Evolutionary conservation across 2,888 invertebrate species (phyloP), one percentile per base, ranked within the genome.

Genomic region (Drosophila seclusa): DNA sequence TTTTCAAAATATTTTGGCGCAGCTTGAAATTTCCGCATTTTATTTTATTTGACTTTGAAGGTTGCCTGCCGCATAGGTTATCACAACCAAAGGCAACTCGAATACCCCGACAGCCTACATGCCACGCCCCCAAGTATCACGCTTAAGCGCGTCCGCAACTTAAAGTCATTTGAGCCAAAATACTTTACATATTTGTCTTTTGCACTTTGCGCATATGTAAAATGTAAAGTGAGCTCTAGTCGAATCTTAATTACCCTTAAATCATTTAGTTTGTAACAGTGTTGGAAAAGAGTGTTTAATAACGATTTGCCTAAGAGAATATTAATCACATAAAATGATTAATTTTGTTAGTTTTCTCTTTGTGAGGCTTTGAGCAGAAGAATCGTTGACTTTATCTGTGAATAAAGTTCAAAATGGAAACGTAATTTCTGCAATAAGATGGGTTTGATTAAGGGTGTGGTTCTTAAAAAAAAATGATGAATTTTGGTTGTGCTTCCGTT

Each of bases 101-200:
- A 10, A 29, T 7, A 13, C 42, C 18, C 29, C 13, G 11, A 2
- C 34, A 24, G 5, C 7, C 32, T 1, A 38, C 13, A 31, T 57
- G 53, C 69, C 80, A 60, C 62, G 64, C 65, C 65, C 40, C 27
- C 24, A 11, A 27, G 54, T 18, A 42, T 29, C 49, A 34, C 45
- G 65, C 64, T 58, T 52, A 60, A 58, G 42, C 73, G 63, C 24
- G 63, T 65, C 73, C 80, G 53, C 67, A 68, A 67, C 67, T 65
- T 73, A 42, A 77, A 87, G 68, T 62, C 67, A 71, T 72, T 78
- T 54, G 58, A 60, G 66, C 72, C 59, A 59, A 73, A 87, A 82
- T 83, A 79, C 62, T 83, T 89, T 75, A 71, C 88, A 83, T 89
- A 89, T 89, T 89, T 87, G 70, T 48, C 62, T 50, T 68, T 72